These are phyloP conservation scores for Pterophyllum scalare DNA, from an alignment of 2,113 vertebrate genomes.

Conservation along the genomic window DNA sequence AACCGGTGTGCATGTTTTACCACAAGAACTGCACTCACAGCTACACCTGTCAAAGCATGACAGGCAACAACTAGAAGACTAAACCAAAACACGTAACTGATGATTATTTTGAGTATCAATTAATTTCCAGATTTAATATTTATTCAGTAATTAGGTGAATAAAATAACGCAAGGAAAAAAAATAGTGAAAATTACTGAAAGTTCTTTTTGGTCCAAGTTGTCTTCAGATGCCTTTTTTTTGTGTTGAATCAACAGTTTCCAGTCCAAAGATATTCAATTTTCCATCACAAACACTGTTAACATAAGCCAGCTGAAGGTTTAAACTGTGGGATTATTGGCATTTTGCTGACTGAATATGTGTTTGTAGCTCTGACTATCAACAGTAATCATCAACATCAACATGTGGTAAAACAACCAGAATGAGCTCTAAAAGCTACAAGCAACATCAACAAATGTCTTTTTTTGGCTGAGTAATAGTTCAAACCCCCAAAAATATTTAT, in stretches of 20 bases:
- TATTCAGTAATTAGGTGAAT: not conserved
- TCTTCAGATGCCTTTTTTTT: not conserved
- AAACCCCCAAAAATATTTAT: not conserved
- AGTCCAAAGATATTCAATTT: not conserved
- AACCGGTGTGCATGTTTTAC: not conserved
- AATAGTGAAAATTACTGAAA: not conserved
- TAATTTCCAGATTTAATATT: not conserved
- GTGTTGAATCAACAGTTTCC: not conserved
- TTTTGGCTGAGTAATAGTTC: not conserved
- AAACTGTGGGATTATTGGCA: not conserved
- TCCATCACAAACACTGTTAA: not conserved
- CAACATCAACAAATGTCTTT: not conserved
- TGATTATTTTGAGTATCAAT: not conserved
- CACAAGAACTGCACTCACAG: not conserved
- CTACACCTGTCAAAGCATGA: not conserved
- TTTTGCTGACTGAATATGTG: not conserved
- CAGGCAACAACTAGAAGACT: not conserved
- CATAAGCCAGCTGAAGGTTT: not conserved
- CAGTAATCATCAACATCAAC: not conserved
- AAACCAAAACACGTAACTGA: not conserved
- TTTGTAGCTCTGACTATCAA: not conserved
- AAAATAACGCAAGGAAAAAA: too few species aligned
- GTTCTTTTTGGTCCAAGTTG: not conserved
- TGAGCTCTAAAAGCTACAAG: not conserved
- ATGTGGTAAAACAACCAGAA: not conserved